phyloP scores from a whole-genome alignment of 2,113 vertebrate species.

The Tringa solitaria region DNA sequence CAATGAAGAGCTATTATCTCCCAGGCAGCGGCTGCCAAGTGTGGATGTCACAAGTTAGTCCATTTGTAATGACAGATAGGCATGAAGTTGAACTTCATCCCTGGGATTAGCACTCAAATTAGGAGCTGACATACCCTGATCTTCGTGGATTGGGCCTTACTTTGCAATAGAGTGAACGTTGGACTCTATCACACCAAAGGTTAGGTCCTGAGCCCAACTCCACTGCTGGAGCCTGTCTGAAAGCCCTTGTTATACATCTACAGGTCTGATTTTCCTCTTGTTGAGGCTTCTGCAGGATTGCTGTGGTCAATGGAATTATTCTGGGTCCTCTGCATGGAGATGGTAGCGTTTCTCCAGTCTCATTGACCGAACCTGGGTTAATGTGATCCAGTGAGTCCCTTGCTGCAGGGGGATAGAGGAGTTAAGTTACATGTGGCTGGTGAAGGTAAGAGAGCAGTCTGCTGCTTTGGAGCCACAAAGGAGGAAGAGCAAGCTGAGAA shows the following conservation, averaged over 20 bases:
- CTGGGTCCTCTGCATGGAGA: background rate
- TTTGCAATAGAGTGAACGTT: background rate
- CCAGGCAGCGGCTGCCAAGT: background rate
- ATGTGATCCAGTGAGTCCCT: background rate
- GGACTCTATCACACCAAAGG: background rate
- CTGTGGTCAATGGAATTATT: background rate
- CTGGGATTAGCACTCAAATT: background rate
- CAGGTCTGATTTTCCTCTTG: background rate
- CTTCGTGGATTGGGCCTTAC: background rate
- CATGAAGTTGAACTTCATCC: background rate
- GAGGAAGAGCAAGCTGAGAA: background rate
- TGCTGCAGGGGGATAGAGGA: background rate
- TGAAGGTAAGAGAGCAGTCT: background rate
- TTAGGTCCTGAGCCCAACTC: background rate
- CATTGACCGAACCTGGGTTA: background rate
- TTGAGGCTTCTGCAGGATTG: background rate
- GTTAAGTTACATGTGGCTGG: accelerated
- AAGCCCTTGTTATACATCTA: background rate
- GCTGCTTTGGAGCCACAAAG: background rate
- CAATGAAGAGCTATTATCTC: constrained; percentile 26
- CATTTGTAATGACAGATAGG: constrained; percentile 7
- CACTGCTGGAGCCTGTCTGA: background rate
- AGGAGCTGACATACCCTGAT: background rate
- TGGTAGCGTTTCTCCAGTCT: background rate
- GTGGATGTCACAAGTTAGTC: constrained; percentile 6